Conservation (phyloP, 2,113 vertebrate species). For the Amphiprion ocellaris region DNA sequence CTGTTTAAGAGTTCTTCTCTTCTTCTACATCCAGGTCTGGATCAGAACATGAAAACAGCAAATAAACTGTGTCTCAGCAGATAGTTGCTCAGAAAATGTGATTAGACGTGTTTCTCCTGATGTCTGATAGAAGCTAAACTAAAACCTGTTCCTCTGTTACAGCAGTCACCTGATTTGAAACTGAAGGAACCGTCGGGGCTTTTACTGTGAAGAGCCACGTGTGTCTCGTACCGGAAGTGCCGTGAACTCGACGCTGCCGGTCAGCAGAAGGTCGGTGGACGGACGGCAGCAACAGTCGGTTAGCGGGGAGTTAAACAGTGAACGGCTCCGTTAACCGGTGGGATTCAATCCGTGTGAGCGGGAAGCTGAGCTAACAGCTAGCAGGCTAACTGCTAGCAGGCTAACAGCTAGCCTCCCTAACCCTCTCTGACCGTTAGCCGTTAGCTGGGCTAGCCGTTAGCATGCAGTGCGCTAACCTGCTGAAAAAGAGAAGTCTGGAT, state of each 20-base stretch:
- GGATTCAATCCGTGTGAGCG: background rate
- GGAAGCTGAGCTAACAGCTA: conserved; percentile 18
- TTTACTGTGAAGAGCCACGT: conserved; percentile 25
- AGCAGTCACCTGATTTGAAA: too few relatives aligned
- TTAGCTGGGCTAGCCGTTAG: conserved; percentile 46
- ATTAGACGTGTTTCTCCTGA: too few relatives aligned
- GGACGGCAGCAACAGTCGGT: background rate
- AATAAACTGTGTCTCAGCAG: too few relatives aligned
- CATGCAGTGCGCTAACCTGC: conserved; percentile 63
- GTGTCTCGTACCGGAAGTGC: background rate
- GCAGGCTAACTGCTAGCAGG: conserved; percentile 7
- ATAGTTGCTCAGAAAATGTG: too few relatives aligned
- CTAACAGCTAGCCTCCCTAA: too few relatives aligned
- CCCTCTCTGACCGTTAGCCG: background rate
- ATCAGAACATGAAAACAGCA: too few relatives aligned
- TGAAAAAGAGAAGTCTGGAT: conserved; percentile 54
- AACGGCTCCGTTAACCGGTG: background rate
- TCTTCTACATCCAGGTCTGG: too few relatives aligned
- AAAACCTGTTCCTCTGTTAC: too few relatives aligned
- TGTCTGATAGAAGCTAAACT: too few relatives aligned
- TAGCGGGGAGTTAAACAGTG: background rate
- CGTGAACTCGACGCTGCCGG: background rate
- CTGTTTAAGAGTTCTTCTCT: too few relatives aligned
- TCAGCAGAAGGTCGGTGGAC: conserved; percentile 28
- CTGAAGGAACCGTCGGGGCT: rapidly evolving